phyloP scores from a whole-genome alignment of 2,888 invertebrate species.

The Chesias legatella region DNA sequence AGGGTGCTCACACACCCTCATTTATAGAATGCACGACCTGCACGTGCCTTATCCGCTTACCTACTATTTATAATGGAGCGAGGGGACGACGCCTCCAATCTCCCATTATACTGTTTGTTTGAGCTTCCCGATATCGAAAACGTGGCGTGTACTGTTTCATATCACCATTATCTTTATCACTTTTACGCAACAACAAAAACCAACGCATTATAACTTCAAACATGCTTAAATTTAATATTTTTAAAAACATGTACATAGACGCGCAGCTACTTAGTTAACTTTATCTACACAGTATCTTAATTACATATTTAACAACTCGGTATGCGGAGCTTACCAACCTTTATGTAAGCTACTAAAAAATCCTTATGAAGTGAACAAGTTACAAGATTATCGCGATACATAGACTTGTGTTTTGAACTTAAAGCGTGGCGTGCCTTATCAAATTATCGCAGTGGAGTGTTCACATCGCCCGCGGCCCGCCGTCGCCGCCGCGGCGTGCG shows the following conservation, averaged over 20 bases:
- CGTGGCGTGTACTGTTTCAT: conserved; percentile 19
- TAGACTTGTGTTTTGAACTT: conserved; percentile 8
- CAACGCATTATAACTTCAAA: too few relatives aligned
- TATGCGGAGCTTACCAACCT: neutral
- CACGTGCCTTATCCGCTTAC: conserved; percentile 73
- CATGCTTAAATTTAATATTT: too few relatives aligned
- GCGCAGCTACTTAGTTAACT: too few relatives aligned
- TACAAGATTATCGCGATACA: conserved; percentile 8
- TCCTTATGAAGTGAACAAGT: conserved; percentile 6
- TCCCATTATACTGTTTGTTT: conserved; percentile 30
- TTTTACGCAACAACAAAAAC: neutral
- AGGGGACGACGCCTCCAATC: conserved; percentile 30
- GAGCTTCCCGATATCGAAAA: conserved; percentile 21
- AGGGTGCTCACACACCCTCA: conserved; percentile 37
- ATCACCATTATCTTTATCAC: conserved; percentile 4
- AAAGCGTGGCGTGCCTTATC: conserved; percentile 45
- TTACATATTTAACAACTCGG: conserved; percentile 4
- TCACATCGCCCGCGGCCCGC: too few relatives aligned
- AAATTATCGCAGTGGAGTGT: conserved; percentile 58
- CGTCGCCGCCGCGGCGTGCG: too few relatives aligned
- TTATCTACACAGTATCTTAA: conserved; percentile 1
- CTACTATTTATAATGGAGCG: conserved; percentile 66
- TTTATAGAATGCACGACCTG: conserved; percentile 66
- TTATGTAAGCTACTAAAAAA: neutral
- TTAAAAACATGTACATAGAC: too few relatives aligned